These are phyloP conservation scores for Mayetiola destructor DNA, from an alignment of 2,888 invertebrate species.

Conservation along the genomic window DNA sequence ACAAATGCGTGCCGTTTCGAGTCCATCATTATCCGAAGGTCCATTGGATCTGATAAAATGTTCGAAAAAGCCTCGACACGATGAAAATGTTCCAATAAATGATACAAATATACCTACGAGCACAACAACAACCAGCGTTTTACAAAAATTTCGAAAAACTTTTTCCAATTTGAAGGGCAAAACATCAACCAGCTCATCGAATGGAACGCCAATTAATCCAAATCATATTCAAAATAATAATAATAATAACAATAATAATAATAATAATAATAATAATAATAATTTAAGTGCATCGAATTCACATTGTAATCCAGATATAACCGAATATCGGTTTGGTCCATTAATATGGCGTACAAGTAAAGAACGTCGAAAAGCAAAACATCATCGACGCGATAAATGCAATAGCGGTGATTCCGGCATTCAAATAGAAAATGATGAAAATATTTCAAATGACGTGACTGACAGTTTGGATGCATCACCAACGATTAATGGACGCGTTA, in stretches of 20 bases:
- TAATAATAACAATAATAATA: conserved; percentile 17
- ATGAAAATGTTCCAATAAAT: background rate
- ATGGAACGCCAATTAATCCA: background rate
- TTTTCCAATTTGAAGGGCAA: conserved; percentile 39
- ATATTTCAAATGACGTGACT: conserved; percentile 14
- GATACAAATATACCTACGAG: background rate
- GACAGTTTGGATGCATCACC: conserved; percentile 21
- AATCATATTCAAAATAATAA: conserved; percentile 13
- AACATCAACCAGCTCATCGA: conserved; percentile 15
- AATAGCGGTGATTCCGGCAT: conserved; percentile 62
- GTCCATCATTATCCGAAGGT: conserved; percentile 31
- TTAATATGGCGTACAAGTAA: conserved; percentile 56
- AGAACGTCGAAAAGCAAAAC: conserved; percentile 53
- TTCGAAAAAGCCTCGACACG: conserved; percentile 1
- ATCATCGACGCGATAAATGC: conserved; percentile 53
- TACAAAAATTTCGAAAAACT: conserved; percentile 56
- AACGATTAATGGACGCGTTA: conserved; percentile 22
- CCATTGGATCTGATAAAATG: conserved; percentile 16
- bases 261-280: background rate
- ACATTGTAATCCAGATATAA: conserved; percentile 18
- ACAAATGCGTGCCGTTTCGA: conserved; percentile 34
- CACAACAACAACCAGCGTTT: conserved; percentile 39
- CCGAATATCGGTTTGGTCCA: conserved; percentile 46
- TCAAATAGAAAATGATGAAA: conserved; percentile 44
- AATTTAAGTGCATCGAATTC: background rate